A percentile compares a stretch with the other conserved stretches of the same genome.
Evolutionary conservation across 1,140 invertebrate genomes (phyloP).

Genomic region (Euglossa dilemma): DNA sequence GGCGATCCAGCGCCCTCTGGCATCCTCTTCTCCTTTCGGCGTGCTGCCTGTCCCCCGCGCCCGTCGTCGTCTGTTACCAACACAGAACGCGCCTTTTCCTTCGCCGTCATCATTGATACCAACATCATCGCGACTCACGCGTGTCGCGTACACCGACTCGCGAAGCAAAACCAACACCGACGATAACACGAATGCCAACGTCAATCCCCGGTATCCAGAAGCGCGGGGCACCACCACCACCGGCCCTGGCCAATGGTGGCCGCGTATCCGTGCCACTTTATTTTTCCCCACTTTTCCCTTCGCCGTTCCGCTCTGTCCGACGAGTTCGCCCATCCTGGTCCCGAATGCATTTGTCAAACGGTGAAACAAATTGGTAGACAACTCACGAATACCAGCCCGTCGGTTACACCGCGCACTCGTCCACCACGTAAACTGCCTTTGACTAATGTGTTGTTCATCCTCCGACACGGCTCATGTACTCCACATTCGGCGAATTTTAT

Average conservation of each 20-base stretch:
- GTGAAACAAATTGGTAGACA: slow-evolving; percentile 79
- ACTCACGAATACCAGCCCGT: slow-evolving; percentile 71
- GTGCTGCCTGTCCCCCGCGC: not conserved
- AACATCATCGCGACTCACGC: slow-evolving; percentile 27
- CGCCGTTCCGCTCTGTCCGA: slow-evolving; percentile 65
- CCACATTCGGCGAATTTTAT: slow-evolving; percentile 70
- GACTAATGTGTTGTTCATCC: slow-evolving; percentile 79
- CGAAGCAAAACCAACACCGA: slow-evolving; percentile 36
- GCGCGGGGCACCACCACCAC: slow-evolving; percentile 38
- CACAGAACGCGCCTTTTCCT: slow-evolving; percentile 50
- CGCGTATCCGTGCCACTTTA: slow-evolving; percentile 62
- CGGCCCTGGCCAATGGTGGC: slow-evolving; percentile 7
- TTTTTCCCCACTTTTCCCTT: slow-evolving; percentile 64
- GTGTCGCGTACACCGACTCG: slow-evolving; percentile 38
- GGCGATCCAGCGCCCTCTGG: slow-evolving; percentile 47
- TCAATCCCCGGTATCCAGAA: slow-evolving; percentile 14
- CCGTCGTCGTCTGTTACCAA: slow-evolving; percentile 50
- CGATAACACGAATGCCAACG: slow-evolving; percentile 50
- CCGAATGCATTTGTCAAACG: slow-evolving; percentile 78
- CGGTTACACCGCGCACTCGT: slow-evolving; percentile 44
- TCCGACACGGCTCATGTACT: slow-evolving; percentile 75
- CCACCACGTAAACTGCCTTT: slow-evolving; percentile 74
- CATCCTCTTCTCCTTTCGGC: slow-evolving; percentile 29
- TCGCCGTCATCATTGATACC: slow-evolving; percentile 37
- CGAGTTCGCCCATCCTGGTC: slow-evolving; percentile 69